Base-by-base conservation (phyloP, 2,797 vertebrate species). In the Sebastes taczanowskii region DNA sequence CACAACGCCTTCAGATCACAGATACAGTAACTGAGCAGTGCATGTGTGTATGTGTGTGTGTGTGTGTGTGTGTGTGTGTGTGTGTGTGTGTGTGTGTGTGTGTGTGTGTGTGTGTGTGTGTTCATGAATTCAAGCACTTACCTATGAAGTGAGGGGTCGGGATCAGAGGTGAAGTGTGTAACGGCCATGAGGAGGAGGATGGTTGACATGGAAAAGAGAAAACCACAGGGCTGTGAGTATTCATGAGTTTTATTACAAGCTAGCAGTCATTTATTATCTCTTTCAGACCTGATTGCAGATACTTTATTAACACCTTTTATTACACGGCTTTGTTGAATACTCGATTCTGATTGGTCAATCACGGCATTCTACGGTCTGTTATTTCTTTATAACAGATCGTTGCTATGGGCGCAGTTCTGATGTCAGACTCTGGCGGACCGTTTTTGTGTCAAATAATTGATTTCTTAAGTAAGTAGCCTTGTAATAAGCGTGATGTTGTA, bases 81-180 rank as follows among this genome's bases (percentile, higher is more conserved):
- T 66, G 64, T 69, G 46, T 62, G 62, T 73, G 30, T 63, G 73
- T 78, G 72, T 13, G 35, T 38, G 14, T 71, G 20, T 72, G 72
- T 38, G 61, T 65, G 64, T 29, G 64, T 66, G 42, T 66, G 20
- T 66, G 64, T 69, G 46, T 62, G 62, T 73, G 30, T 66, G 42
- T 46, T 22, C 35, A 68, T 66, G 58, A 56, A 63, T 87, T 83
- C 64, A 82, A 71, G 64, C 77, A 91, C 91, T 92, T 92, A 93
- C 91, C 91, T 93, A 78, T 81, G 71, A 83, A 81, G 76, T 55
- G 72, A 77, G n/a, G 55, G 68, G 64, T 70, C 63, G 64, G 25
- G 73, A 74, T 81, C 74, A 68, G 32, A 84, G 75, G 71, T 74
- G 38, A 80, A 81, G 74, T 55, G 66, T 27, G 20, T 10, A 80